phyloP scores from a whole-genome alignment of 2,888 invertebrate species.

The Apodemia hepburni region DNA sequence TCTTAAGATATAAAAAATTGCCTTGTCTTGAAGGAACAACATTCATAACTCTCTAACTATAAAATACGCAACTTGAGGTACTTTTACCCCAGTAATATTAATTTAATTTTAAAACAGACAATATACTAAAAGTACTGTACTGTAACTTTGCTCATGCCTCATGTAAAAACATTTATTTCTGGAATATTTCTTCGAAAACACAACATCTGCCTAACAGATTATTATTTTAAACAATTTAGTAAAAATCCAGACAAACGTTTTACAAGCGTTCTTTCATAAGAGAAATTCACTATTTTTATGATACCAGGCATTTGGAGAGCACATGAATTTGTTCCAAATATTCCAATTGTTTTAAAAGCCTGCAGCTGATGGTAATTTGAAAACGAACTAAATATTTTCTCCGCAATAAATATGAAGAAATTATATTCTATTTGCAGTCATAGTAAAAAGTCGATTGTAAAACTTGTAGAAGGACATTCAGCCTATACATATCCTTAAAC shows the following conservation, averaged over 20 bases:
- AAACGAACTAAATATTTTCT: background rate
- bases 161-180: background rate
- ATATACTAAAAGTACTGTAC: no score
- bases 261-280: conserved; percentile 1
- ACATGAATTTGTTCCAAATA: conserved; percentile 1
- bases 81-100: no score
- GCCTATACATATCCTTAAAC: no score
- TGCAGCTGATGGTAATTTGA: background rate
- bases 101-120: background rate
- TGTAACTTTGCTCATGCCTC: conserved; percentile 1
- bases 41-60: no score
- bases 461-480: no score
- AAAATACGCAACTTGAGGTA: no score
- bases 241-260: conserved; percentile 4
- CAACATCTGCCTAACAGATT: conserved; percentile 9
- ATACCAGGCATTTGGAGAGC: conserved; percentile 7
- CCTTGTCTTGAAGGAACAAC: no score
- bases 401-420: background rate
- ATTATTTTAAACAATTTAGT: conserved; percentile 3
- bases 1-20: no score
- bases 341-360: background rate
- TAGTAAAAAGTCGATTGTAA: background rate
- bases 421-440: background rate
- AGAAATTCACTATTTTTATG: conserved; percentile 10
- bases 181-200: background rate